Evolutionary conservation across 2,888 invertebrate species (phyloP).

Genomic region (Invenusta paracnida): DNA sequence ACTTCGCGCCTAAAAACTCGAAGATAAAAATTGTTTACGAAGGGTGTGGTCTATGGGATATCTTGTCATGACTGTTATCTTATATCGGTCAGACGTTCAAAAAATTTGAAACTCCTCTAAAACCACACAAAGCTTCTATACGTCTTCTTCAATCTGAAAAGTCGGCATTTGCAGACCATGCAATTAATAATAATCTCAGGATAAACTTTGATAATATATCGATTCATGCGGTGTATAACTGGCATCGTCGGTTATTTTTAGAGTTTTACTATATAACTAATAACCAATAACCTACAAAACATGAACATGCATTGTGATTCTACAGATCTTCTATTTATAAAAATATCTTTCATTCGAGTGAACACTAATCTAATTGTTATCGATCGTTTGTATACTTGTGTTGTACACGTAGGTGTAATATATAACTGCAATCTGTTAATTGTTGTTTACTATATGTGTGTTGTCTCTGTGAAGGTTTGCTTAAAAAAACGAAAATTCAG

Average conservation of each 20-base stretch:
- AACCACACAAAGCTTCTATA: background rate
- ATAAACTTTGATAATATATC: background rate
- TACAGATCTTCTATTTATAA: background rate
- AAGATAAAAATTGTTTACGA: background rate
- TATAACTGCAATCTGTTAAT: background rate
- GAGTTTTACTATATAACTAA: background rate
- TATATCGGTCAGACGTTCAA: background rate
- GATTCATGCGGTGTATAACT: background rate
- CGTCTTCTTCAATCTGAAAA: background rate
- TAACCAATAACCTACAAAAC: too few species aligned
- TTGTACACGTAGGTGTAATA: background rate
- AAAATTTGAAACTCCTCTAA: background rate
- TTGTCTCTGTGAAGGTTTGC: background rate
- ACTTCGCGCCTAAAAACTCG: background rate
- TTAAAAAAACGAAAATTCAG: background rate
- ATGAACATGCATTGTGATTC: background rate
- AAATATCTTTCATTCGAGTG: background rate
- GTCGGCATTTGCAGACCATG: background rate
- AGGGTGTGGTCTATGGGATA: background rate
- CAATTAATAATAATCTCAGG: background rate
- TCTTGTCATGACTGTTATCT: background rate
- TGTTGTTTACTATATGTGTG: background rate
- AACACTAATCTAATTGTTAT: background rate
- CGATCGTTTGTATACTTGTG: background rate
- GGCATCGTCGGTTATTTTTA: background rate